Evolutionary conservation across 2,113 vertebrate genomes (phyloP), one percentile per base, ranked within the genome.

Genomic region (Noctilio leporinus): DNA sequence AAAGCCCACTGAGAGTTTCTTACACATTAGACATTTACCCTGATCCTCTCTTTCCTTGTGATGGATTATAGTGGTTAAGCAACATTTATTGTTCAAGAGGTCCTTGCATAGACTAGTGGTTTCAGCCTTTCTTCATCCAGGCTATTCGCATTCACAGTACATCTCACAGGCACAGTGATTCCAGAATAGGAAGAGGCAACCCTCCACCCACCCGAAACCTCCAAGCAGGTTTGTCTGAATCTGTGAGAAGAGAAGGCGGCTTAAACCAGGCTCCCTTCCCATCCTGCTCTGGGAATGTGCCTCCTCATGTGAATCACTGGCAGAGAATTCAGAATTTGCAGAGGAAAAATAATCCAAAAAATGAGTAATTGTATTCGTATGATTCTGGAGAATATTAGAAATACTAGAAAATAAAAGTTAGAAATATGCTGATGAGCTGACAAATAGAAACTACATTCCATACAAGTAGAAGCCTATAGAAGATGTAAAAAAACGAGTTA

Each of bases 31-130:
- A 80, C 45, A 70, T 83, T 86, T 70, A 78, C 86, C 57, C 49
- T 0, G 33, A 62, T 86, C 64, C 67, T 78, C 86, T 70, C 91
- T 80, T 93, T 53, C 55, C 47, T 81, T 76, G 40, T 45, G 83
- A 95, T 40, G 11, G 65, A 62, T 86, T 89, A 93, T 3, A 67
- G 69, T 30, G 28, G 84, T 65, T 80, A 84, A 78, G 69, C 20
- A 47, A 38, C 69, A 65, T 45, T 62, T 92, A 77, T 26, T 95
- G 82, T 84, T 95, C 84, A 88, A 87, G 55, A 69, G 65, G 59
- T 82, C 90, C 96, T 86, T 85, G 59, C 53, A 45, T 2, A 59
- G 59, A 92, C 62, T 22, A 59, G 47, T 59, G 38, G 22, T 43
- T 65, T 72, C 86, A 15, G 19, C 51, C n/a, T 87, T 94, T 33